Evolutionary conservation across 1,140 invertebrate genomes (phyloP).

Genomic region (Apis dorsata): DNA sequence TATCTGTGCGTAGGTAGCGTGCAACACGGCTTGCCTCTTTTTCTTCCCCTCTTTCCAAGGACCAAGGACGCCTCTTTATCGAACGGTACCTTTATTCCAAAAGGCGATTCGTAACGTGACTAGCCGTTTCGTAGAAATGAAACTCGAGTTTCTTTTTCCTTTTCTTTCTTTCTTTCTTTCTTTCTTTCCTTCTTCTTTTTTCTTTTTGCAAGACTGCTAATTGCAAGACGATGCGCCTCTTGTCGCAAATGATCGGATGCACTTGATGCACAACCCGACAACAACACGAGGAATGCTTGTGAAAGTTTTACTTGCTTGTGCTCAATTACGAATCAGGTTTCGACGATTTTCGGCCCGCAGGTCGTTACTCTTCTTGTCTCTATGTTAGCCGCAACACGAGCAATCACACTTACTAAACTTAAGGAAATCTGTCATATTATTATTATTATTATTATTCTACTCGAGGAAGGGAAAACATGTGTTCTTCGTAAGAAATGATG

Average conservation of each 20-base stretch:
- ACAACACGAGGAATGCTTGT: not conserved
- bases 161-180: not conserved
- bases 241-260: not conserved
- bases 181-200: too few relatives aligned
- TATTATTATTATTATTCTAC: too few relatives aligned
- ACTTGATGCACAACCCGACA: not conserved
- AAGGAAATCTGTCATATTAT: too few relatives aligned
- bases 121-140: not conserved
- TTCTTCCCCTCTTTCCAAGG: too few relatives aligned
- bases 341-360: not conserved
- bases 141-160: not conserved
- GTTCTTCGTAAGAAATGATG: not conserved
- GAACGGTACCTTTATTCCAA: not conserved
- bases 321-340: not conserved
- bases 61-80: not conserved
- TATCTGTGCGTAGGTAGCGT: conserved; percentile 21
- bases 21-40: not conserved
- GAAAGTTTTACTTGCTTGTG: not conserved
- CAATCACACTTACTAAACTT: not conserved
- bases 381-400: not conserved
- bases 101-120: not conserved
- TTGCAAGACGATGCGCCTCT: not conserved
- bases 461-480: not conserved
- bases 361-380: not conserved
- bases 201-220: not conserved